These are phyloP conservation scores for Stictocephala bisonia DNA, from an alignment of 2,888 invertebrate species.

Conservation along the genomic window DNA sequence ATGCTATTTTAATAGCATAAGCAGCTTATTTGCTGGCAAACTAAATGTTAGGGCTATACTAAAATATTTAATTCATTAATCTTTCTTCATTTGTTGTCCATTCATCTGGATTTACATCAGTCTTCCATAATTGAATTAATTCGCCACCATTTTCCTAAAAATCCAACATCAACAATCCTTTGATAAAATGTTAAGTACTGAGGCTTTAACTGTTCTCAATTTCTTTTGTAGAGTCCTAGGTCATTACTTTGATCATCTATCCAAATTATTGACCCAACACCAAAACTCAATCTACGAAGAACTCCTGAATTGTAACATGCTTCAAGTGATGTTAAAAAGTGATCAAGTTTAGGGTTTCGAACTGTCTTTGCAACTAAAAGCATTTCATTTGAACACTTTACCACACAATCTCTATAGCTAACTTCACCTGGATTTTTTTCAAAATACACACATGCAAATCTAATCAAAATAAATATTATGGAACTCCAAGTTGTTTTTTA, in stretches of 20 bases:
- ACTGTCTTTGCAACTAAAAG: constrained; percentile 74
- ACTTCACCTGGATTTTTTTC: constrained; percentile 79
- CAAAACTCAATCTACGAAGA: constrained; percentile 76
- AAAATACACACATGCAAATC: constrained; percentile 67
- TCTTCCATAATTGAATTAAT: constrained; percentile 81
- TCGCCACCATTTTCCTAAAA: constrained; percentile 88
- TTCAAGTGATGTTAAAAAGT: constrained; percentile 75
- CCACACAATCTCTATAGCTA: constrained; percentile 73
- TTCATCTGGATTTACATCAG: constrained; percentile 79
- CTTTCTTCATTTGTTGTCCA: constrained; percentile 49
- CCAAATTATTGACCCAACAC: constrained; percentile 84
- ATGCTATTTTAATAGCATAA: too few species aligned
- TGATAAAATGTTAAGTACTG: constrained; percentile 74
- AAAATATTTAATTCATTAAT: background rate
- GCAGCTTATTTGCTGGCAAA: too few species aligned
- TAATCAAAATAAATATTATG: constrained; percentile 62
- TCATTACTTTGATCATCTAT: constrained; percentile 75
- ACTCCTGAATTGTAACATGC: constrained; percentile 76
- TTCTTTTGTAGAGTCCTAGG: constrained; percentile 79
- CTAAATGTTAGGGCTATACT: too few species aligned
- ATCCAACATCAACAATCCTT: constrained; percentile 84
- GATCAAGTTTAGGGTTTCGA: constrained; percentile 74
- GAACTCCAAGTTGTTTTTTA: constrained; percentile 47
- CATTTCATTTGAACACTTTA: constrained; percentile 73
- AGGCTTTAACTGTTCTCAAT: constrained; percentile 81